Conservation (phyloP, 2,113 vertebrate species). For the Hiodon tergisus region DNA sequence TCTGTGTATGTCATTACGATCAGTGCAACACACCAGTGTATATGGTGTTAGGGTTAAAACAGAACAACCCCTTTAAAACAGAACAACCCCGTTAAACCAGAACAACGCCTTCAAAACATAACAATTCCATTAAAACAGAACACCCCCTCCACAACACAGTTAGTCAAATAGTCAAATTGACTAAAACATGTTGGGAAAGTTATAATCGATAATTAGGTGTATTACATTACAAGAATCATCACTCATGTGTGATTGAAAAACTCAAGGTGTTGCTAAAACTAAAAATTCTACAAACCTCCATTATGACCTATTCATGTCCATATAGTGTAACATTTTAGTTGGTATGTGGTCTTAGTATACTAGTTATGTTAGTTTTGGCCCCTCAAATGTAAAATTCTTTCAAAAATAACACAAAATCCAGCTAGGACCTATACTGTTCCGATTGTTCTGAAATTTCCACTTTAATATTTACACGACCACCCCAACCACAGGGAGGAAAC, state of each 20-base stretch:
- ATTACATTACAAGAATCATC: background rate
- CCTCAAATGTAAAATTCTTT: background rate
- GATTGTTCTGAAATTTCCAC: background rate
- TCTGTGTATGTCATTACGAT: background rate
- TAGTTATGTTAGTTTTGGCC: background rate
- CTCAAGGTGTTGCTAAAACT: background rate
- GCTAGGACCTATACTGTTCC: background rate
- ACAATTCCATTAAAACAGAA: constrained; percentile 4
- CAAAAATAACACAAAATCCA: background rate
- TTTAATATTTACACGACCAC: background rate
- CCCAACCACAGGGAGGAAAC: no score
- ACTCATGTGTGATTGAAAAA: background rate
- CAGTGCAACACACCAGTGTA: constrained; percentile 2
- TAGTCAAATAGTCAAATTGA: background rate
- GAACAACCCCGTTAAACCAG: background rate
- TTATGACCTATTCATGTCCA: background rate
- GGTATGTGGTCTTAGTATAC: background rate
- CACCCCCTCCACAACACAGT: background rate
- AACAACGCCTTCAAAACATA: background rate
- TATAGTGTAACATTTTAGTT: background rate
- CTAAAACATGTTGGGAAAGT: background rate
- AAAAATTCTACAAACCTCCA: constrained; percentile 1
- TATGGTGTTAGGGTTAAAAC: background rate
- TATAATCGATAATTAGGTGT: background rate
- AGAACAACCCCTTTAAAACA: background rate